These are phyloP conservation scores for Microplitis mediator DNA, from an alignment of 1,140 invertebrate species.

Conservation along the genomic window DNA sequence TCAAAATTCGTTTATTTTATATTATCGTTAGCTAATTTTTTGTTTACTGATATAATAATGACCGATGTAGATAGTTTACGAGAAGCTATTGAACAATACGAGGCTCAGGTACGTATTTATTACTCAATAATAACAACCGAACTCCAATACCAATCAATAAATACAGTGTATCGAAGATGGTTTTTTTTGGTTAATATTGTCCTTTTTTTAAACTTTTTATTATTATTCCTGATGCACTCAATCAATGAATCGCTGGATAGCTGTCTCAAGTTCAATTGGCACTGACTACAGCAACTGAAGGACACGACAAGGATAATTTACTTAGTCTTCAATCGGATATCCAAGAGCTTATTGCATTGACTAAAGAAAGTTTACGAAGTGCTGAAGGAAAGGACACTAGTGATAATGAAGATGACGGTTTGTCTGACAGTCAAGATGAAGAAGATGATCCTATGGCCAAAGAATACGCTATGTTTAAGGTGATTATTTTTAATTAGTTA, in stretches of 20 bases:
- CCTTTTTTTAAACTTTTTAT: neutral
- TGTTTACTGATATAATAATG: constrained; percentile 32
- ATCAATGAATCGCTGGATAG: constrained; percentile 53
- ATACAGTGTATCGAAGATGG: neutral
- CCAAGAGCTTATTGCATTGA: constrained; percentile 69
- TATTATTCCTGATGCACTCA: constrained; percentile 18
- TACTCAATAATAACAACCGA: constrained; percentile 1
- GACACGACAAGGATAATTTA: constrained; percentile 65
- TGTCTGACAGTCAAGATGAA: constrained; percentile 24
- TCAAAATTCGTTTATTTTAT: no score
- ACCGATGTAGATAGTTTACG: constrained; percentile 46
- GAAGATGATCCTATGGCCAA: constrained; percentile 62
- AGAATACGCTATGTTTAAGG: constrained; percentile 76
- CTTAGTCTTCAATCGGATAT: constrained; percentile 68
- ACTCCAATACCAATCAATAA: neutral
- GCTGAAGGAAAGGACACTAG: constrained; percentile 34
- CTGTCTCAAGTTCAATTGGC: constrained; percentile 67
- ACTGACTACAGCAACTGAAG: constrained; percentile 58
- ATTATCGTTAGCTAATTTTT: neutral
- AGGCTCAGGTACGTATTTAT: constrained; percentile 58
- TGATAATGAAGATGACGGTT: constrained; percentile 26
- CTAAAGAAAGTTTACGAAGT: constrained; percentile 64
- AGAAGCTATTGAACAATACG: constrained; percentile 60
- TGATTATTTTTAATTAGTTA: constrained; percentile 43
- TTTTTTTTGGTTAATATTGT: neutral